Evolutionary conservation across 2,113 vertebrate genomes (phyloP), one percentile per base, ranked within the genome.

Genomic region (Sakesphorus luctuosus): DNA sequence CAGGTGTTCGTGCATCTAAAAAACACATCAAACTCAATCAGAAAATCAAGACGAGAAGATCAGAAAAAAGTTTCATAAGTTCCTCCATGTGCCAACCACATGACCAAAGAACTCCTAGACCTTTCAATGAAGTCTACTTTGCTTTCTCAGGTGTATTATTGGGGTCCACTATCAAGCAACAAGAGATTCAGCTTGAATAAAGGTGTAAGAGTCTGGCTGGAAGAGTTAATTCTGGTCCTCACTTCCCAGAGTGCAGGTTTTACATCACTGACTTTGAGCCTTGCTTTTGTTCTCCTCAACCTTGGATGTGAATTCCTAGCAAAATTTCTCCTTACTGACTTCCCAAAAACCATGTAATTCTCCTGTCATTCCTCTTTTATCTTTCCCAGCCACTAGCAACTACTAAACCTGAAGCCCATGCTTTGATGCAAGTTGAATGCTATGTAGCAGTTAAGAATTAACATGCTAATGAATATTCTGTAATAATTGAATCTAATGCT

Each of bases 401-500:
- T 52, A 59, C 31, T 56, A 43, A 68, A 78, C 69, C 36, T 62
- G 6, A 66, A 86, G 53, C 29, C 29, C 61, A 25, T 17, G 17
- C 23, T 89, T 19, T 62, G 21, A 59, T 68, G 35, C 11, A 80
- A 67, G 19, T 3, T 89, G 68, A 69, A 62, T 52, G 12, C 15
- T 53, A n/a, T 35, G 53, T 3, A 83, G 55, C 61, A 84, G 15
- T 67, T 75, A 84, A 68, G 38, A 94, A 95, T 95, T 80, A 95
- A 79, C 74, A 72, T 55, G 65, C 63, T 94, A 94, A 96, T 91
- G 46, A 91, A 81, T 94, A 89, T 91, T 94, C 71, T n/a, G 9
- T 92, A 95, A 72, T 95, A 97, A 87, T n/a, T 95, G 36, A 94
- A 90, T 93, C 62, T 77, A 95, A 83, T 56, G 49, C 92, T 89